phyloP scores from a whole-genome alignment of 2,797 vertebrate species.

The Galago senegalensis region DNA sequence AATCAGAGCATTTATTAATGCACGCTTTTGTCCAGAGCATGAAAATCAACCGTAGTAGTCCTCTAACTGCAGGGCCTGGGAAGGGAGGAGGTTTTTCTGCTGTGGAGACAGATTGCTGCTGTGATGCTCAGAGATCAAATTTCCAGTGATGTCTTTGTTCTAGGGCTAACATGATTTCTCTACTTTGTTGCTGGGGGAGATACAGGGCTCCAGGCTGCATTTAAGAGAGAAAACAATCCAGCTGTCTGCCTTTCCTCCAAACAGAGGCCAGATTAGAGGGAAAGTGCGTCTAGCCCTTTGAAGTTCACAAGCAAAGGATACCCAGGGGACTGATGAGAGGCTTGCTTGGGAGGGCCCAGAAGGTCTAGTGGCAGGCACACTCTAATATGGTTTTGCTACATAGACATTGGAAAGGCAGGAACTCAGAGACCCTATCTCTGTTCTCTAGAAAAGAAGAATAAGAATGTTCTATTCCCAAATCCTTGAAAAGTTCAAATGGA shows the following conservation, averaged over 20 bases:
- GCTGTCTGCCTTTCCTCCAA: background rate
- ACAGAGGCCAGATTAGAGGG: background rate
- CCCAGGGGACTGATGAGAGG: background rate
- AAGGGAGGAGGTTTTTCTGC: fast-evolving
- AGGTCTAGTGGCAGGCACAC: background rate
- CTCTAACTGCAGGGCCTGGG: background rate
- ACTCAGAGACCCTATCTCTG: background rate
- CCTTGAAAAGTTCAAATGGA: background rate
- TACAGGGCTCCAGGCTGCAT: background rate
- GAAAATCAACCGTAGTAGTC: background rate
- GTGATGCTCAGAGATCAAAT: background rate
- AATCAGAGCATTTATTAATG: background rate
- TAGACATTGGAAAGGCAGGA: background rate
- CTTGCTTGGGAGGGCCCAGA: fast-evolving
- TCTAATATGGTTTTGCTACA: background rate
- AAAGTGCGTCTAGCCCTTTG: background rate
- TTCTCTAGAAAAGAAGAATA: background rate
- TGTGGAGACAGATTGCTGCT: background rate
- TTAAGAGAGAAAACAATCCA: background rate
- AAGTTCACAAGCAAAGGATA: background rate
- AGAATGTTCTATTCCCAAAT: background rate
- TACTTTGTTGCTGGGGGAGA: background rate
- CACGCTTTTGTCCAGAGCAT: background rate
- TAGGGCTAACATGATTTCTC: background rate
- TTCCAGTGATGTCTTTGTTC: background rate